Evolutionary conservation across 1,140 invertebrate genomes (phyloP).

Genomic region (Eueides isabella): DNA sequence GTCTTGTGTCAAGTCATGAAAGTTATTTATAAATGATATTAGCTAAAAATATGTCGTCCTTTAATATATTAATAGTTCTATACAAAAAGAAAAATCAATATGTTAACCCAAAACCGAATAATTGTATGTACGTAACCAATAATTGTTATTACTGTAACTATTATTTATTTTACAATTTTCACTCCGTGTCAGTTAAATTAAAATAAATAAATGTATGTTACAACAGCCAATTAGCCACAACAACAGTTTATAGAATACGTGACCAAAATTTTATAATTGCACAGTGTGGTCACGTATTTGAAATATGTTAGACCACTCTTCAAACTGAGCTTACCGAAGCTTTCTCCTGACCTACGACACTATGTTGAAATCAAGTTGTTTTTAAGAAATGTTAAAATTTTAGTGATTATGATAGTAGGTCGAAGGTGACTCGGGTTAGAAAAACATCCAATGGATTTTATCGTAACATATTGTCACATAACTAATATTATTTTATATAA

Average conservation of each 20-base stretch:
- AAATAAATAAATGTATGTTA: not conserved
- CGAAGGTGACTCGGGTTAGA: slow-evolving; percentile 51
- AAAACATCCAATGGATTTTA: slow-evolving; percentile 33
- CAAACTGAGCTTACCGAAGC: slow-evolving; percentile 50
- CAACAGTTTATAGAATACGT: slow-evolving; percentile 43
- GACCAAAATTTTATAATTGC: slow-evolving; percentile 42
- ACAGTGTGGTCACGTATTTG: slow-evolving; percentile 46
- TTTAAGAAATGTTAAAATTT: slow-evolving; percentile 63
- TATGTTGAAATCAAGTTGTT: slow-evolving; percentile 58
- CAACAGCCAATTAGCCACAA: slow-evolving; percentile 40
- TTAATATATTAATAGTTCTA: too few species aligned
- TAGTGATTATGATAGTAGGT: slow-evolving; percentile 49
- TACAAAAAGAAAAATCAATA: too few species aligned
- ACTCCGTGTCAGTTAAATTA: not conserved
- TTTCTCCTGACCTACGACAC: slow-evolving; percentile 69
- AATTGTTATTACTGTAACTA: too few species aligned
- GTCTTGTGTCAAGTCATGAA: not conserved
- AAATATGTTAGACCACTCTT: slow-evolving; percentile 45
- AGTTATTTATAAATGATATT: too few species aligned
- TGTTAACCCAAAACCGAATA: too few species aligned
- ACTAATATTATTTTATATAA: slow-evolving; percentile 37
- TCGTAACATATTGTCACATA: slow-evolving; percentile 36
- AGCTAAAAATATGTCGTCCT: not conserved
- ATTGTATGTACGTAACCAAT: too few species aligned
- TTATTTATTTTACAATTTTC: not conserved